Conservation (phyloP, 1,140 invertebrate species). For the Samia ricini region DNA sequence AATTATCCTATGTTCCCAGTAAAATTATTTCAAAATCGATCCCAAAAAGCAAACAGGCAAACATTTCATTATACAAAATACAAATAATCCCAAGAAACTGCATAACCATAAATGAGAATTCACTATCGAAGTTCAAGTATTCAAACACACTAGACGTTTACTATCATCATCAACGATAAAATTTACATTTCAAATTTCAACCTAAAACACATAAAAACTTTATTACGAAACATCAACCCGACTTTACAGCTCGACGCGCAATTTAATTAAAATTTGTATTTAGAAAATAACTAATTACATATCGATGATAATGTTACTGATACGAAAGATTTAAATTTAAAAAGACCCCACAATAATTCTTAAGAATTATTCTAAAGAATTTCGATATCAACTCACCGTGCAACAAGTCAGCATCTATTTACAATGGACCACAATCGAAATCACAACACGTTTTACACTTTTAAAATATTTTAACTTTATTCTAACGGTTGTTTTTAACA, state of each 20-base stretch:
- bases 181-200: slow-evolving; percentile 61
- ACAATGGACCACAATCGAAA: slow-evolving; percentile 44
- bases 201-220: slow-evolving; percentile 57
- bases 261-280: slow-evolving; percentile 65
- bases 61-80: not conserved
- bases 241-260: slow-evolving; percentile 38
- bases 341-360: slow-evolving; percentile 60
- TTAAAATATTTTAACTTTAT: slow-evolving; percentile 23
- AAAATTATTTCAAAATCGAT: not conserved
- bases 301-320: slow-evolving; percentile 54
- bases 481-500: slow-evolving; percentile 30
- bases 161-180: slow-evolving; percentile 38
- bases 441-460: slow-evolving; percentile 29
- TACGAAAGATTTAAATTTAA: slow-evolving; percentile 44
- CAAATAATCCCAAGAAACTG: not conserved
- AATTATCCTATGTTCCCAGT: not conserved
- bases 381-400: slow-evolving; percentile 67
- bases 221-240: slow-evolving; percentile 34
- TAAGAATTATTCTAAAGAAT: slow-evolving; percentile 56
- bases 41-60: not conserved
- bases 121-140: slow-evolving; percentile 34
- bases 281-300: slow-evolving; percentile 44
- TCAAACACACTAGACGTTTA: slow-evolving; percentile 30
- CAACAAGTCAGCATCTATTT: slow-evolving; percentile 51
- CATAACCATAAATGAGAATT: not conserved